Base-by-base conservation (phyloP, 2,113 vertebrate species). In the Nansenia antarctica region DNA sequence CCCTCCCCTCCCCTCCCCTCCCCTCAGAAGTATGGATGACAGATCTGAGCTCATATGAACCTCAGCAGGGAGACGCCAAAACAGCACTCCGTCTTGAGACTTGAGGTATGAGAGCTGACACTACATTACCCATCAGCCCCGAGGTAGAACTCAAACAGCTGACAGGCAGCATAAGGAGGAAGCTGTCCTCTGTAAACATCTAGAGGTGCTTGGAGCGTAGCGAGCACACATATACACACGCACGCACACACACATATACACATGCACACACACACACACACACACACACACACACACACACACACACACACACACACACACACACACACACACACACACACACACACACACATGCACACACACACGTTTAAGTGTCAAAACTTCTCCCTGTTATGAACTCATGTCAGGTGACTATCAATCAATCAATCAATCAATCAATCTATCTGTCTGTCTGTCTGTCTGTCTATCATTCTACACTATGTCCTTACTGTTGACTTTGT, bases 81-180 rank as follows among this genome's bases (percentile, higher is more conserved):
- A n/a, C n/a, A n/a, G n/a, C n/a, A n/a, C n/a, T n/a, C n/a, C n/a
- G n/a, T n/a, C n/a, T n/a, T n/a, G n/a, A n/a, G n/a, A n/a, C 11
- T 5, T 29, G 5, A 2, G n/a, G 31, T 42, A 12, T 55, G 8
- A 72, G 14, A 32, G 39, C 20, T 26, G 39, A 12, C 20, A 65
- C n/a, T 31, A 79, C 92, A 93, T 90, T 92, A 94, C 95, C 94
- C 93, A 57, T 91, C 89, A 79, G 87, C 77, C 71, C 94, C 93
- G 49, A 90, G 79, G 76, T 95, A 93, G 83, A 97, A 84, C 85
- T 98, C 96, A 85, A 93, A 94, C 64, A 96, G 71, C 54, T 95
- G 94, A 86, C 94, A 96, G 72, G 96, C 84, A 35, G 93, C 92
- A 0, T 96, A 96, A 9, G 95, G 93, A 67, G 94, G 93, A 34